Conservation (phyloP, 1,140 invertebrate genomes). For the Himalopsyche phryganea region DNA sequence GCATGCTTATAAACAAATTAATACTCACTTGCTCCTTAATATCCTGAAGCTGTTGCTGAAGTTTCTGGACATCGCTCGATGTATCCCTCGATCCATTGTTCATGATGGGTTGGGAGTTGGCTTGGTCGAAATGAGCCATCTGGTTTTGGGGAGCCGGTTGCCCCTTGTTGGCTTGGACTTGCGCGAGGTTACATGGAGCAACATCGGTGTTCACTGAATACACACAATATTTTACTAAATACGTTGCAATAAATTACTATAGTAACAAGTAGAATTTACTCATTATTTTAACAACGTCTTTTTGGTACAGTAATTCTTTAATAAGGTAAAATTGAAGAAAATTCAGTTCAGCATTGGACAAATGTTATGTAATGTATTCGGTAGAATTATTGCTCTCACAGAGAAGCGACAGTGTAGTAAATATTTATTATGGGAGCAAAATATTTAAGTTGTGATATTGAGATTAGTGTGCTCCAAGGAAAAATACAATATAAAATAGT, state of each 20-base stretch:
- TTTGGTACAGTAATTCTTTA: too few relatives aligned
- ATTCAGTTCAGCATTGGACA: too few relatives aligned
- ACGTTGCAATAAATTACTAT: not conserved
- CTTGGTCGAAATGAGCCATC: conserved; percentile 38
- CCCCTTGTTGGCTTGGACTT: conserved; percentile 46
- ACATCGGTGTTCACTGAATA: conserved; percentile 37
- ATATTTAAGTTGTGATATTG: too few relatives aligned
- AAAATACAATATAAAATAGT: too few relatives aligned
- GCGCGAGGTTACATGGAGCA: conserved; percentile 44
- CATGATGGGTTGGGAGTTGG: conserved; percentile 57
- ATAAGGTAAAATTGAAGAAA: too few relatives aligned
- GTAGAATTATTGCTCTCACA: too few relatives aligned
- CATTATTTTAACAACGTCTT: too few relatives aligned
- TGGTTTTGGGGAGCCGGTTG: conserved; percentile 41
- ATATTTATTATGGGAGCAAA: too few relatives aligned
- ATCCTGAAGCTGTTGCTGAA: conserved; percentile 94
- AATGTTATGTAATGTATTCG: too few relatives aligned
- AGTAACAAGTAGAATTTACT: too few relatives aligned
- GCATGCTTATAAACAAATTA: conserved; percentile 1
- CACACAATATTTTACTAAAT: not conserved
- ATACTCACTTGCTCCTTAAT: conserved; percentile 89
- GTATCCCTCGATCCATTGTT: conserved; percentile 75
- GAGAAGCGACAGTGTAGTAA: too few relatives aligned
- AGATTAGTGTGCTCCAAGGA: too few relatives aligned
- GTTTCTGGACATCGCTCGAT: conserved; percentile 78